phyloP scores from a whole-genome alignment of 2,888 invertebrate genomes.

The Coenonympha arcania region DNA sequence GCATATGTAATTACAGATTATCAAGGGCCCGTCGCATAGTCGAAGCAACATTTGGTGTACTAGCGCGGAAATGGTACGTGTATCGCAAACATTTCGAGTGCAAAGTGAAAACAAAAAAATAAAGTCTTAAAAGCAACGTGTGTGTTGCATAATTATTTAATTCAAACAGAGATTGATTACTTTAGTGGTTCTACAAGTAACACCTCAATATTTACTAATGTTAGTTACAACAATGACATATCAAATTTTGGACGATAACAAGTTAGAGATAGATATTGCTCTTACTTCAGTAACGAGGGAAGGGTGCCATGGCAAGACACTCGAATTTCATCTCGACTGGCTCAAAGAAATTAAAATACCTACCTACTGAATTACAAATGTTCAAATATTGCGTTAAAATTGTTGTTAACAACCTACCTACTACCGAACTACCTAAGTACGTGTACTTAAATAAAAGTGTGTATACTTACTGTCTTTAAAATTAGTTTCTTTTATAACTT shows the following conservation, averaged over 20 bases:
- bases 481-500: background rate
- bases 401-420: background rate
- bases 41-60: background rate
- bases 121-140: conserved; percentile 17
- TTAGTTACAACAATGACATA: background rate
- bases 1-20: conserved; percentile 30
- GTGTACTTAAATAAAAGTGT: background rate
- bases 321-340: conserved; percentile 1
- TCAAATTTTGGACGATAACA: background rate
- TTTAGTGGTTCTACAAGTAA: background rate
- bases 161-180: background rate
- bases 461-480: background rate
- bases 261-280: background rate
- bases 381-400: background rate
- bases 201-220: background rate
- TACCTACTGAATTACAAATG: background rate
- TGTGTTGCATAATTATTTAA: conserved; percentile 18
- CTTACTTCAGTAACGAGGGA: background rate
- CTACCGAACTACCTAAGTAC: background rate
- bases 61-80: conserved; percentile 2
- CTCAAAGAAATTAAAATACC: background rate
- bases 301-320: background rate
- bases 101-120: conserved; percentile 17
- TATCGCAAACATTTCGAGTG: conserved; percentile 20
- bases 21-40: background rate